Percentiles rank a stretch among this genome's conserved stretches.
These are phyloP conservation scores for Drosophila ironensis DNA, from an alignment of 1,140 invertebrate species.

Conservation along the genomic window DNA sequence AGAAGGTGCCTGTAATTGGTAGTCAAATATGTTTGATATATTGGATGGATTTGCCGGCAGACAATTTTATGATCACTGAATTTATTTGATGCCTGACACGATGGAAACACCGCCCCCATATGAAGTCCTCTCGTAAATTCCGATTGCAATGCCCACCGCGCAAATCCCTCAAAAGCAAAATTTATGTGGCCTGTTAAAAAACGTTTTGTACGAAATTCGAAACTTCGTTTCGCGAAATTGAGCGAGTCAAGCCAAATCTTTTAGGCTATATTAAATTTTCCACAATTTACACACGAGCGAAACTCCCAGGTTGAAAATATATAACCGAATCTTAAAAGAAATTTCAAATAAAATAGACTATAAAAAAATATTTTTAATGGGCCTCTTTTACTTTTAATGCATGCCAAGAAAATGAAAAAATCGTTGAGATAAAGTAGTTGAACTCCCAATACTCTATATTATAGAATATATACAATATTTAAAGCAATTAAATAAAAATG, in stretches of 20 bases:
- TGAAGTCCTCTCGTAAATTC: slow-evolving; percentile 31
- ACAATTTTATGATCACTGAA: slow-evolving; percentile 75
- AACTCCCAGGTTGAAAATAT: slow-evolving; percentile 5
- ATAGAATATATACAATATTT: not conserved
- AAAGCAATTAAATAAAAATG: too few relatives aligned
- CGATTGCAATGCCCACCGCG: slow-evolving; percentile 59
- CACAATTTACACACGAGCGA: slow-evolving; percentile 27
- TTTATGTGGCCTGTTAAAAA: slow-evolving; percentile 73
- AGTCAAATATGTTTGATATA: slow-evolving; percentile 75
- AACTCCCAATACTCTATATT: slow-evolving; percentile 12
- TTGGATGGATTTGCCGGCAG: slow-evolving; percentile 70
- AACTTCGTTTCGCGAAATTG: slow-evolving; percentile 51
- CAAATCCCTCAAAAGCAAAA: slow-evolving; percentile 55
- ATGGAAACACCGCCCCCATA: slow-evolving; percentile 35
- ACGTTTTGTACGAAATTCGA: slow-evolving; percentile 37
- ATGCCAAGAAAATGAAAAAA: not conserved
- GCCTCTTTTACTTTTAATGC: slow-evolving; percentile 52
- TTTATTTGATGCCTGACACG: slow-evolving; percentile 66
- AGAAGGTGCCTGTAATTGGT: slow-evolving; percentile 69
- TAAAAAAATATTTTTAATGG: slow-evolving; percentile 74
- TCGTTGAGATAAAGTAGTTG: not conserved
- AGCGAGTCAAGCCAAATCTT: slow-evolving; percentile 55
- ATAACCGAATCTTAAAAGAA: slow-evolving; percentile 42
- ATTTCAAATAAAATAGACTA: slow-evolving; percentile 61
- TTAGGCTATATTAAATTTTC: slow-evolving; percentile 37